These are phyloP conservation scores for Cololabis saira DNA, from an alignment of 2,113 vertebrate species.

Conservation along the genomic window DNA sequence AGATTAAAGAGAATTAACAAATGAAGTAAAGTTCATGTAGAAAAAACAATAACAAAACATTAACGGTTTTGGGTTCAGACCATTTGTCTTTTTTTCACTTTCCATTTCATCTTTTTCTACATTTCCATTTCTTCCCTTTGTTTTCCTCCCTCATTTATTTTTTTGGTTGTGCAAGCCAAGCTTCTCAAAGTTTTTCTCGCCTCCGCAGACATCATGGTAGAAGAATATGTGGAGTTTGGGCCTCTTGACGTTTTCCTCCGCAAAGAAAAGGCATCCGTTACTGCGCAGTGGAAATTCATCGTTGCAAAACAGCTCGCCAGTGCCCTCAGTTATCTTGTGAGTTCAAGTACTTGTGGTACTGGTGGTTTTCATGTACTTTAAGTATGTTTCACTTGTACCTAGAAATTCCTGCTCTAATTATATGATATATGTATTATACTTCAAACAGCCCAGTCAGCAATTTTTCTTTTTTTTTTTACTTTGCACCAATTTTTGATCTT, in stretches of 20 bases:
- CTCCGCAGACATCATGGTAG: constrained; percentile 91
- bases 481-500: constrained; percentile 1
- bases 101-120: no score
- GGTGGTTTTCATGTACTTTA: background rate
- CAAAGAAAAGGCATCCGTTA: constrained; percentile 80
- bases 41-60: no score
- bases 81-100: no score
- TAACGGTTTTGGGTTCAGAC: no score
- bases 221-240: constrained; percentile 91
- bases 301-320: constrained; percentile 92
- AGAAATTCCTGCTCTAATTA: no score
- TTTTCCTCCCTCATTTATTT: no score
- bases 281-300: constrained; percentile 89
- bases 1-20: no score
- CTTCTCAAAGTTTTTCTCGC: constrained; percentile 1
- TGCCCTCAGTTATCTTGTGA: constrained; percentile 92
- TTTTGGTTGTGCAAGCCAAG: background rate
- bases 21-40: no score
- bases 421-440: no score
- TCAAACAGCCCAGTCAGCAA: background rate
- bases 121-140: no score
- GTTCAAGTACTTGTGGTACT: constrained; percentile 53
- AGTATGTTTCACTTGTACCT: background rate
- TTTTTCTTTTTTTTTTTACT: background rate
- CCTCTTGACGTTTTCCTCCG: constrained; percentile 91